Base-by-base conservation (phyloP, 2,113 vertebrate genomes). In the Parus major region DNA sequence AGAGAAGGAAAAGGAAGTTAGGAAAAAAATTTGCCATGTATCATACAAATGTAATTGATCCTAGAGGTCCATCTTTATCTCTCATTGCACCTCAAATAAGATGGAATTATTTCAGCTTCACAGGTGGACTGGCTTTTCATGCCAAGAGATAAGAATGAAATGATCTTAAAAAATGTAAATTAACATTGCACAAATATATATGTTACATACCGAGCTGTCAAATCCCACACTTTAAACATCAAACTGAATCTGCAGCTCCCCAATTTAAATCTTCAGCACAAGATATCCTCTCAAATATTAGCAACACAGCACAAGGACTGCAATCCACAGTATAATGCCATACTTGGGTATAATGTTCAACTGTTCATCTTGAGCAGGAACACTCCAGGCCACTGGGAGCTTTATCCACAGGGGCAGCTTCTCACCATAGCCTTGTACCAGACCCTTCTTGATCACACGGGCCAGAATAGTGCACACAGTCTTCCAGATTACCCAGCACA, bases 371-470 rank as follows among this genome's bases (percentile, higher is more conserved):
- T 0, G 0, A 47, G 63, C 53, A 56, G 63, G 35, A 88, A 33
- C n/a, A 46, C n/a, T 70, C 12, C 19, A 50, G 50, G 33, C 20
- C 27, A 61, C 28, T 1, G 7, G 72, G 33, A 91, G 33, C 28
- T 10, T 19, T 6, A 23, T 7, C 33, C 36, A 47, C 22, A 49
- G 31, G 6, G 27, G 10, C 24, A 86, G 2, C 42, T 39, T 12
- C 12, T 36, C 39, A n/a, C 24, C 55, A 31, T 11, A 56, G 27
- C 27, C 24, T 25, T 11, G 53, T 11, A 23, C 18, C 60, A 77
- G 31, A 61, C 14, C 39, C 10, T 65, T 21, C 19, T 31, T 0
- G 0, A 20, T 12, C 55, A 8, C 25, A 19, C 0, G 0, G 36
- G 11, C 57, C 46, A 61, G 41, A n/a, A 23, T 1, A 63, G 77